A percentile compares a stretch with the other conserved stretches of the same genome.
Conservation (phyloP, 2,113 vertebrate genomes). For the Pelobates fuscus region DNA sequence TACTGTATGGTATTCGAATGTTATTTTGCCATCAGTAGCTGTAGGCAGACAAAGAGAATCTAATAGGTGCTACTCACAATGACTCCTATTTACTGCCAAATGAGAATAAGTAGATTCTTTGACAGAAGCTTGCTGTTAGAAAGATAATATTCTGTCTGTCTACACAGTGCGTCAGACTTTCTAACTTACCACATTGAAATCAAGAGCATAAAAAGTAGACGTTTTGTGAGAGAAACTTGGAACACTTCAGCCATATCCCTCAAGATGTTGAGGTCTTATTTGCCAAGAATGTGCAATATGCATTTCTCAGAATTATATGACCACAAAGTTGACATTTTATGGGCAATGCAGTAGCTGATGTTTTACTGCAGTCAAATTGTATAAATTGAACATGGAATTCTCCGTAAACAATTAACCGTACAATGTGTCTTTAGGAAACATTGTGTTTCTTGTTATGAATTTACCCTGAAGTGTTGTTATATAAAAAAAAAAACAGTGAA, state of each 20-base stretch:
- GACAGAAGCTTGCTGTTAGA: no score
- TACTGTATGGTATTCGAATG: no score
- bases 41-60: no score
- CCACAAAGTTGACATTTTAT: conserved; percentile 40
- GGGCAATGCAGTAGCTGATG: conserved; percentile 39
- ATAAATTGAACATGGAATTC: not conserved
- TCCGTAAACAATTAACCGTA: not conserved
- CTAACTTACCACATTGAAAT: no score
- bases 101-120: no score
- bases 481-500: no score
- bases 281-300: conserved; percentile 44
- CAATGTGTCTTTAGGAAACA: conserved; percentile 13
- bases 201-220: no score
- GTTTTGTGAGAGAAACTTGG: conserved; percentile 4
- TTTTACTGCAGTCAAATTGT: conserved; percentile 26
- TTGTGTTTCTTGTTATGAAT: not conserved
- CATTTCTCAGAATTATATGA: conserved; percentile 40
- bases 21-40: no score
- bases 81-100: no score
- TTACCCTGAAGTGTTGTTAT: conserved; percentile 12
- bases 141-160: no score
- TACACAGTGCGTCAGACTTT: no score
- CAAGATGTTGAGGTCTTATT: conserved; percentile 8
- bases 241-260: conserved; percentile 5
- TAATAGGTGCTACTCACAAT: no score